Percentiles rank a stretch among this genome's conserved stretches.
Conservation (phyloP, 1,140 invertebrate species). For the Hydropsyche tenuis region DNA sequence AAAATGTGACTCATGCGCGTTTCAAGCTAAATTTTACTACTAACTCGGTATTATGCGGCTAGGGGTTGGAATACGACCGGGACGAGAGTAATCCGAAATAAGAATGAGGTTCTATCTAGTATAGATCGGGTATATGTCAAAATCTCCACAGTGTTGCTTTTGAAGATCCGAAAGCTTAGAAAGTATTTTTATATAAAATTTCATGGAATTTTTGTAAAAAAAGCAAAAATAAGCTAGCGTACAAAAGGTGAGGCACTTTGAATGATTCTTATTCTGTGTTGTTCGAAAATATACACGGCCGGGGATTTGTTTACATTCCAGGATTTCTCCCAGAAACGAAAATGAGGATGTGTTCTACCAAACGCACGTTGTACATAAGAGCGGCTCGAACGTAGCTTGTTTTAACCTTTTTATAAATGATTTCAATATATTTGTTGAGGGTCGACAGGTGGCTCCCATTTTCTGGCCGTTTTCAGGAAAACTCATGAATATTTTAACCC, state of each 20-base stretch:
- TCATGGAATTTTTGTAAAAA: too few species aligned
- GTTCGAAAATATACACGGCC: background rate
- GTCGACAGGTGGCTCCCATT: slow-evolving; percentile 32
- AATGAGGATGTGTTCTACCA: background rate
- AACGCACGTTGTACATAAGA: background rate
- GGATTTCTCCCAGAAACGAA: slow-evolving; percentile 5
- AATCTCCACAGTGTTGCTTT: too few species aligned
- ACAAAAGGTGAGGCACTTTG: background rate
- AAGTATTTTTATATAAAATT: too few species aligned
- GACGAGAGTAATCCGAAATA: too few species aligned
- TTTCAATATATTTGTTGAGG: slow-evolving; percentile 40
- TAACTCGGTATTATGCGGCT: background rate
- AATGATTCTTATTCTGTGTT: background rate
- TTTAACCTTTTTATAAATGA: slow-evolving; percentile 42
- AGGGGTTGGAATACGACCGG: too few species aligned
- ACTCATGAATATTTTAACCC: slow-evolving; percentile 38
- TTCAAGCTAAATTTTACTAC: slow-evolving; percentile 26
- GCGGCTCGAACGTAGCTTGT: slow-evolving; percentile 10
- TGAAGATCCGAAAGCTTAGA: too few species aligned
- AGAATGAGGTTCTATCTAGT: too few species aligned
- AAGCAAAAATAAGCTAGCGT: too few species aligned
- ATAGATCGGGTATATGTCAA: too few species aligned
- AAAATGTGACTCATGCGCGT: slow-evolving; percentile 22
- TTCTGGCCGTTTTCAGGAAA: slow-evolving; percentile 27
- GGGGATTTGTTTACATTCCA: slow-evolving; percentile 5